Base-by-base conservation (phyloP, 37 sponge, comb jelly and placozoan genomes). In the Crambe crambe region DNA sequence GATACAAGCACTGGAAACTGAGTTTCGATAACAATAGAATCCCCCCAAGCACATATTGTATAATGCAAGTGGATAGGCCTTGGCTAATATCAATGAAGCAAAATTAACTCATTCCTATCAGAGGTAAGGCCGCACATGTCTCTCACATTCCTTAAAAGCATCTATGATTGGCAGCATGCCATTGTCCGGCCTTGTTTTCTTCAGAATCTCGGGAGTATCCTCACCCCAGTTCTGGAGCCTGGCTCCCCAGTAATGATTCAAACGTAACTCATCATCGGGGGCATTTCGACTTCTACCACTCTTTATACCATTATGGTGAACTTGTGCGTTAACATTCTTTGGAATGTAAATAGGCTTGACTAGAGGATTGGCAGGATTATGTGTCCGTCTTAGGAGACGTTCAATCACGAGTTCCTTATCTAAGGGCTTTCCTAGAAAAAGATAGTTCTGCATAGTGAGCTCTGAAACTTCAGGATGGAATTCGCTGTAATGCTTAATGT, bases 211-310 rank as follows among this genome's bases (percentile, higher is more conserved):
- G 10, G 77, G 73, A 0, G 93, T 89, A 42, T 92, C 93, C 59
- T 72, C 72, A 3, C 93, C 93, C 93, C 93, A 92, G 60, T 89
- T 80, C 69, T 92, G 93, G 8, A 88, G 73, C 39, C 93, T 73
- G 12, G 89, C 89, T 8, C 93, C 89, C 93, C 93, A 92, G 72
- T 92, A 92, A 83, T 92, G 93, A 60, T 92, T 92, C 79, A 92
- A 54, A 37, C 93, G 64, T 38, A 92, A 59, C 29, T 67, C 68
- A 39, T 62, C 18, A n/a, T 17, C 29, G 6, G 81, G 85, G 2
- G 89, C 89, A 56, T 69, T 36, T 58, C 2, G 61, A 25, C 56
- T 71, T 21, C 17, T 4, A 1, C 89, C 89, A 2, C 21, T 34
- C 37, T n/a, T 2, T 10, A 85, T 20, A 21, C 10, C 21, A 38